phyloP scores from a whole-genome alignment of 2,797 vertebrate genomes.

The Tragelaphus eurycerus region DNA sequence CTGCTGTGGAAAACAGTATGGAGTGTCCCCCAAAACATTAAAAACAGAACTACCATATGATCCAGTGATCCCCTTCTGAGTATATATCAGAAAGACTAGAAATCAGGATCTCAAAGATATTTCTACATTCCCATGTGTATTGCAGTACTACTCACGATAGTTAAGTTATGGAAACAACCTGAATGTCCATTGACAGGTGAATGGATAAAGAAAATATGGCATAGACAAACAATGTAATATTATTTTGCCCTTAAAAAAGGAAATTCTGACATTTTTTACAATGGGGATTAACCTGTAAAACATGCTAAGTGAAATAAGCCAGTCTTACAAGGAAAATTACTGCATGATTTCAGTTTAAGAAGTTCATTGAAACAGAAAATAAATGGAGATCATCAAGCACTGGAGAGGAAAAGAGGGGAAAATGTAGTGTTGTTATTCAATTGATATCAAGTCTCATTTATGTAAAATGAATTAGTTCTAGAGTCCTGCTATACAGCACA shows the following conservation, averaged over 20 bases:
- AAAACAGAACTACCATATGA: neutral
- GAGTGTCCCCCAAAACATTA: neutral
- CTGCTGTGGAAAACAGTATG: neutral
- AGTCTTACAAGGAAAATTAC: neutral
- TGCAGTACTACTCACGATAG: neutral
- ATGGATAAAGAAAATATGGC: neutral
- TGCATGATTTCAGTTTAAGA: neutral
- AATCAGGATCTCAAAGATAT: neutral
- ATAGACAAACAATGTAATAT: neutral
- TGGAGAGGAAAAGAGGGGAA: neutral
- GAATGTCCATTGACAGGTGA: neutral
- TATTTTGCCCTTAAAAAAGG: neutral
- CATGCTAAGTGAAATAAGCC: neutral
- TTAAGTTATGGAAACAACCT: neutral
- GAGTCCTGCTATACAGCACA: neutral
- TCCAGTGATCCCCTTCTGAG: neutral
- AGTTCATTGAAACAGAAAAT: neutral
- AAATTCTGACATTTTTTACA: neutral
- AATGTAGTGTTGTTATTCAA: neutral
- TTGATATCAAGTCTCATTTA: neutral
- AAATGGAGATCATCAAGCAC: neutral
- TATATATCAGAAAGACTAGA: neutral
- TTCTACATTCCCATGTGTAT: neutral
- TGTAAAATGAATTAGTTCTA: neutral
- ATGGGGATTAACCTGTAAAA: neutral